phyloP scores from a whole-genome alignment of 2,797 vertebrate genomes.

The Emys orbicularis region DNA sequence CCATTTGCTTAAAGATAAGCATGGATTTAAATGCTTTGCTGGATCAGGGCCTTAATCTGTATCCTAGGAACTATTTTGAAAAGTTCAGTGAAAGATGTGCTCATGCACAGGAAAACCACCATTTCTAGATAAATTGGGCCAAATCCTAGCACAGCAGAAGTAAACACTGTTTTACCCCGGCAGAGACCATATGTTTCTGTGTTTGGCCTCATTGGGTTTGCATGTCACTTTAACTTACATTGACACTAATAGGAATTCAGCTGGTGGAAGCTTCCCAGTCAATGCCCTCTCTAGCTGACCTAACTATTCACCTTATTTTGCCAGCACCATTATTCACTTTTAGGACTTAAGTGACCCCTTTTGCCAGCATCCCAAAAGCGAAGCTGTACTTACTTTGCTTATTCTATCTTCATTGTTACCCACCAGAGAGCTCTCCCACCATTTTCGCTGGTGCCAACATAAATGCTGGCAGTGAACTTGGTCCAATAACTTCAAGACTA shows the following conservation, averaged over 20 bases:
- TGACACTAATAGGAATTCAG: background rate
- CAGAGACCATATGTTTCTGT: accelerated
- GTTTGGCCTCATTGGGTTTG: accelerated
- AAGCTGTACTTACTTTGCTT: background rate
- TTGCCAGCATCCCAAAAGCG: too few species aligned
- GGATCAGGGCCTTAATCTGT: background rate
- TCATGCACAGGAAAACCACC: accelerated
- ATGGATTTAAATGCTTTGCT: background rate
- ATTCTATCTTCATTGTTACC: background rate
- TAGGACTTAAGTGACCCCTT: too few species aligned
- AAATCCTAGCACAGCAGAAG: background rate
- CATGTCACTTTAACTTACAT: background rate
- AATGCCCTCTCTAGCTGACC: too few species aligned
- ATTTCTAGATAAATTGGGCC: background rate
- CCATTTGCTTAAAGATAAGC: background rate
- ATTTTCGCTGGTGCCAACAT: accelerated
- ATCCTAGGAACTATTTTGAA: background rate
- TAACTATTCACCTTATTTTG: too few species aligned
- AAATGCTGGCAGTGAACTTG: accelerated
- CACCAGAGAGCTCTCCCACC: background rate
- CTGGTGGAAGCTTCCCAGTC: too few species aligned
- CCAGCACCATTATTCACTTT: too few species aligned
- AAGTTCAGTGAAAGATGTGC: background rate
- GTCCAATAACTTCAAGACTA: background rate
- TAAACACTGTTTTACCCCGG: background rate